Evolutionary conservation across 2,888 invertebrate species (phyloP).

Genomic region (Poecilus cupreus): DNA sequence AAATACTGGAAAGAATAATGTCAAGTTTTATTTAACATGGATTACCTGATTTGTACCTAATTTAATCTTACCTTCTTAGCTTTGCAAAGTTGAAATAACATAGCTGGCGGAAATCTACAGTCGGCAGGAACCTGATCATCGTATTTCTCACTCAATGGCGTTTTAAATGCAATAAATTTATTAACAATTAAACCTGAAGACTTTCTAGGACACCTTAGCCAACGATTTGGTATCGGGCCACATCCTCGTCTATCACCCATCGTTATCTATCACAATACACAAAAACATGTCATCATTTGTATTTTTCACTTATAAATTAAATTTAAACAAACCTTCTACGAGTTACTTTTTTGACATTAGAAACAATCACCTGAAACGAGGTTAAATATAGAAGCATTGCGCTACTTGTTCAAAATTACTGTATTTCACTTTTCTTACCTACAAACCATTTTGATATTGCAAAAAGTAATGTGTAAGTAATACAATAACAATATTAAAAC

Average conservation of each 20-base stretch:
- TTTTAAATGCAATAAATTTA: constrained; percentile 96
- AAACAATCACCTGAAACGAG: not conserved
- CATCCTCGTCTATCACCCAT: constrained; percentile 68
- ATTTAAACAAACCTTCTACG: not conserved
- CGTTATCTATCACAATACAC: not conserved
- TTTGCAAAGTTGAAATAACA: constrained; percentile 89
- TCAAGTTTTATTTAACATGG: too few species aligned
- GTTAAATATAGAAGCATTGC: not conserved
- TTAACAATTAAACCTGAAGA: constrained; percentile 82
- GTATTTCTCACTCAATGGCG: constrained; percentile 89
- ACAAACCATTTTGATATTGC: not conserved
- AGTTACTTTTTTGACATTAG: not conserved
- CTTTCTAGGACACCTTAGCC: constrained; percentile 92
- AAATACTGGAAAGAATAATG: too few species aligned
- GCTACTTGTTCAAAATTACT: not conserved
- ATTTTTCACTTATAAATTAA: not conserved
- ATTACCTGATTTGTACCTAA: not conserved
- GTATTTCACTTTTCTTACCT: not conserved
- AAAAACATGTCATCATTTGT: not conserved
- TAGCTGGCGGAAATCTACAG: constrained; percentile 89
- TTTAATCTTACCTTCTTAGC: constrained; percentile 79
- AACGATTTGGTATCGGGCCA: constrained; percentile 88
- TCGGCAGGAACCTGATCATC: constrained; percentile 89
- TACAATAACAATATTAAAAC: constrained; percentile 12
- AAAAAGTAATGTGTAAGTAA: not conserved